Conservation (phyloP, 2,797 vertebrate genomes). For the Rhinatrema bivittatum region DNA sequence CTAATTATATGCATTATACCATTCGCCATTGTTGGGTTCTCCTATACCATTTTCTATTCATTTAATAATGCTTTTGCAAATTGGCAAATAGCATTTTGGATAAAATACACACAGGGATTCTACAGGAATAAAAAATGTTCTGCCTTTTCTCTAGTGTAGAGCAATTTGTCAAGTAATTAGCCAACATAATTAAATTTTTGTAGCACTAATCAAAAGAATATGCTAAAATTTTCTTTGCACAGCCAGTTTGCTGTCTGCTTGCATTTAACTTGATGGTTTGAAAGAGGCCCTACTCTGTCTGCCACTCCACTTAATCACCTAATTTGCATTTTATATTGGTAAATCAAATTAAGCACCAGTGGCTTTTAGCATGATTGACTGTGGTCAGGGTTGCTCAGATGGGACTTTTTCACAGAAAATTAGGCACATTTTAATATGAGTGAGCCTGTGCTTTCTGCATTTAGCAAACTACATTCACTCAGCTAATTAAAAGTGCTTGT, state of each 20-base stretch:
- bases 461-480: conserved; percentile 93
- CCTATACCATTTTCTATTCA: conserved; percentile 92
- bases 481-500: conserved; percentile 98
- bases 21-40: conserved; percentile 84
- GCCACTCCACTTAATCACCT: conserved; percentile 98
- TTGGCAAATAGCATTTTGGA: conserved; percentile 83
- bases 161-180: conserved; percentile 98
- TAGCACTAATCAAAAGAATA: conserved; percentile 96
- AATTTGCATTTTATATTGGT: conserved; percentile 99
- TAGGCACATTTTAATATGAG: conserved; percentile 97
- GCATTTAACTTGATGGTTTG: conserved; percentile 97
- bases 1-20: conserved; percentile 90
- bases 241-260: conserved; percentile 90
- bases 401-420: conserved; percentile 96
- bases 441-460: conserved; percentile 73
- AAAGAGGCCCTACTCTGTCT: conserved; percentile 87
- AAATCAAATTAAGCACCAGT: conserved; percentile 99
- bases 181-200: conserved; percentile 93
- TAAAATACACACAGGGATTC: conserved; percentile 71
- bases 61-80: conserved; percentile 97
- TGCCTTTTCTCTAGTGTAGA: conserved; percentile 79
- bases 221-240: conserved; percentile 95
- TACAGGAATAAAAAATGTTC: conserved; percentile 58
- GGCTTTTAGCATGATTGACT: conserved; percentile 99
- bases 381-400: conserved; percentile 90